Evolutionary conservation across 2,797 vertebrate genomes (phyloP).

Genomic region (Coregonus suidteri): DNA sequence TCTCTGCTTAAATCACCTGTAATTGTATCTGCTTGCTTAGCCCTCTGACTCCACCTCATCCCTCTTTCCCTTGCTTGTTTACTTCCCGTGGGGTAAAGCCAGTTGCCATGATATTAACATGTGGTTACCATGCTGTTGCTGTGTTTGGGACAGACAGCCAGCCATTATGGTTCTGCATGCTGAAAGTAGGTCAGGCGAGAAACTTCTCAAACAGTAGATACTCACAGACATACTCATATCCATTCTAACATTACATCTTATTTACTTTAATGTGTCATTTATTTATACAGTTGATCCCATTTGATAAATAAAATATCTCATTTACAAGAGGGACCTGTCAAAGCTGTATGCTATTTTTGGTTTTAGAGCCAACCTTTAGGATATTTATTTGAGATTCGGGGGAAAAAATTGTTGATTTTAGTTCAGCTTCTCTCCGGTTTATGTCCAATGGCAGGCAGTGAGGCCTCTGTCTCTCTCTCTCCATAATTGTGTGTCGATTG

Average conservation of each 20-base stretch:
- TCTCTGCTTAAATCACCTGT: not conserved
- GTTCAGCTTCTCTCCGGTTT: conserved; percentile 10
- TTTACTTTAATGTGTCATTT: not conserved
- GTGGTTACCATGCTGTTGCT: not conserved
- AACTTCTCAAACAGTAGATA: not conserved
- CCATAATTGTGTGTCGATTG: conserved; percentile 45
- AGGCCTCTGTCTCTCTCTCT: not conserved
- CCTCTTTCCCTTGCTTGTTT: not conserved
- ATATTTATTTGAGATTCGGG: not conserved
- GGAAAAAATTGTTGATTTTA: not conserved
- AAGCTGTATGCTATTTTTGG: not conserved
- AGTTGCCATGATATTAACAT: not conserved
- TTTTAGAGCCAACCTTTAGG: not conserved
- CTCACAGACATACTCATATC: not conserved
- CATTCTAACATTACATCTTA: not conserved
- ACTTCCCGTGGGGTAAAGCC: conserved; percentile 15
- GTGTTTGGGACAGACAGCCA: not conserved
- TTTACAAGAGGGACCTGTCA: not conserved
- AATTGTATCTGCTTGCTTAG: not conserved
- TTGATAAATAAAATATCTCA: not conserved
- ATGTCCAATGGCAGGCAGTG: conserved; percentile 30
- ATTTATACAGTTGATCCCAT: not conserved
- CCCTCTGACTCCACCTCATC: not conserved
- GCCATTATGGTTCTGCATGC: not conserved
- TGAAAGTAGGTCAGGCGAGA: not conserved